Evolutionary conservation across 2,113 vertebrate genomes (phyloP).

Genomic region (Arenaria interpres): DNA sequence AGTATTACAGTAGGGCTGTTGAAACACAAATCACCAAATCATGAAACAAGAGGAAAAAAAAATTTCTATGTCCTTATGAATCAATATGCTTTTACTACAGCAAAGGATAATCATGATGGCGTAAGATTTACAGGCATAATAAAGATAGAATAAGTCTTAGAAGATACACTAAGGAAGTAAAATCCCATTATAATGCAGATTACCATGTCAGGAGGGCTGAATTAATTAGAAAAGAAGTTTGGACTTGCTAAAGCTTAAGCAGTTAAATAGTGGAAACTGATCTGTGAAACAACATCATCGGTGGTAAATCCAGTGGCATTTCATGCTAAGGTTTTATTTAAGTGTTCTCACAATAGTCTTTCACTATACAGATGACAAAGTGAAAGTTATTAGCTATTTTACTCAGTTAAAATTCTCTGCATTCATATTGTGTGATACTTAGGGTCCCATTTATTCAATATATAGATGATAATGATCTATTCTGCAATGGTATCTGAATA

Average conservation of each 20-base stretch:
- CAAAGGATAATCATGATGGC: neutral
- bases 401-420: neutral
- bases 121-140: slow-evolving; percentile 21
- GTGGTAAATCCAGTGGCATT: neutral
- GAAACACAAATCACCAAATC: neutral
- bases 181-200: slow-evolving; percentile 50
- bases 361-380: neutral
- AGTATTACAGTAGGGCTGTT: neutral
- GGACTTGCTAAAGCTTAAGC: neutral
- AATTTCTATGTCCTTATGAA: neutral
- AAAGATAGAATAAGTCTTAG: neutral
- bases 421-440: neutral
- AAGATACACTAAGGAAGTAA: slow-evolving; percentile 52
- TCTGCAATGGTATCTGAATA: neutral
- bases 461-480: neutral
- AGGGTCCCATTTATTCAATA: neutral
- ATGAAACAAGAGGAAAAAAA: neutral
- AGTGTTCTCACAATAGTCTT: neutral
- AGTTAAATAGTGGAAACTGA: neutral
- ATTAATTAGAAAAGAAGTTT: slow-evolving; percentile 37
- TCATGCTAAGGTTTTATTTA: neutral
- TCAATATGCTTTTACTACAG: neutral
- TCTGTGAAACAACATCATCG: neutral
- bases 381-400: neutral
- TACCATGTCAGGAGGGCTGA: neutral